These are phyloP conservation scores for Rattus norvegicus DNA, from an alignment of 2,113 vertebrate genomes.

Conservation along the genomic window DNA sequence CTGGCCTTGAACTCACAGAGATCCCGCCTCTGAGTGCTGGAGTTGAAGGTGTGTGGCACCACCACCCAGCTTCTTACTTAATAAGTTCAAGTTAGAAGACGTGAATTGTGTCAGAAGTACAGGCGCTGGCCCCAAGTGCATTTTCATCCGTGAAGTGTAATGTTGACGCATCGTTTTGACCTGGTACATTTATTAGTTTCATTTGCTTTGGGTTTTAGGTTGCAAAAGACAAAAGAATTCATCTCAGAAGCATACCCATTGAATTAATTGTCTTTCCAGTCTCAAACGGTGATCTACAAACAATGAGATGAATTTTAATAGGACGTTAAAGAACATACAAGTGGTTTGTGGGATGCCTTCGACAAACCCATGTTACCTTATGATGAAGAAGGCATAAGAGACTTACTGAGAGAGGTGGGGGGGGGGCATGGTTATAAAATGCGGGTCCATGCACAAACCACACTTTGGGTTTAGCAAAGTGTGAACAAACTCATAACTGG, in stretches of 20 bases:
- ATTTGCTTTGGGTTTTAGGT: neutral
- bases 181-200: neutral
- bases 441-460: neutral
- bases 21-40: neutral
- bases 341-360: neutral
- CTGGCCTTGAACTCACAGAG: neutral
- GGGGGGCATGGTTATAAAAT: neutral
- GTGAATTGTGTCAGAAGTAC: constrained; percentile 24
- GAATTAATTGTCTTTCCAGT: neutral
- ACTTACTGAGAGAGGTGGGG: neutral
- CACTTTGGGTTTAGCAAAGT: constrained; percentile 31
- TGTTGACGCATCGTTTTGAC: constrained; percentile 33
- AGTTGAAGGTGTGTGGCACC: neutral
- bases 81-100: constrained; percentile 10
- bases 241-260: constrained; percentile 56
- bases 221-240: constrained; percentile 39
- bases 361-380: neutral
- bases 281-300: constrained; percentile 30
- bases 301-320: constrained; percentile 40
- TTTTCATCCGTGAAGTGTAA: constrained; percentile 30
- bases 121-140: constrained; percentile 5
- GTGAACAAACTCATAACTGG: neutral
- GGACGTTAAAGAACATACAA: neutral
- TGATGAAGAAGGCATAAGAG: neutral
- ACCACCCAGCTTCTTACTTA: neutral